phyloP scores from a whole-genome alignment of 2,797 vertebrate genomes.

The Labroides dimidiatus region DNA sequence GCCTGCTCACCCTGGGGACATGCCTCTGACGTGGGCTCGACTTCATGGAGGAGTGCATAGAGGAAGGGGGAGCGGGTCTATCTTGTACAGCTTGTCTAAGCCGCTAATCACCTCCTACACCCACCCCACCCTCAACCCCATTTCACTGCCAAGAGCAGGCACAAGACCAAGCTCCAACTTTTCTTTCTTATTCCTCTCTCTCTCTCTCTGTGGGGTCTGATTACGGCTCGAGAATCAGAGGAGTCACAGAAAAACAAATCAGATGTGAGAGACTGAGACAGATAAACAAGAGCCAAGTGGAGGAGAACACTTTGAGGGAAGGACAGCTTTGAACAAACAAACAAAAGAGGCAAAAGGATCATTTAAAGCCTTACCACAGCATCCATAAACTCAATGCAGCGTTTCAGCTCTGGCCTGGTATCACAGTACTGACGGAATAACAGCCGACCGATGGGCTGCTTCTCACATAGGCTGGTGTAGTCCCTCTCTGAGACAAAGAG shows the following conservation, averaged over 20 bases:
- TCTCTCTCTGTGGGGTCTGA: constrained; percentile 18
- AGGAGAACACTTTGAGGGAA: not conserved
- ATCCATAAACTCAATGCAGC: constrained; percentile 92
- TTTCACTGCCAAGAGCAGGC: constrained; percentile 61
- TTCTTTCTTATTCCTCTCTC: constrained; percentile 21
- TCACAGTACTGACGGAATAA: constrained; percentile 95
- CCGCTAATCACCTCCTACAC: constrained; percentile 65
- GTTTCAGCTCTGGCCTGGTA: constrained; percentile 87
- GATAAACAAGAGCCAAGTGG: constrained; percentile 5
- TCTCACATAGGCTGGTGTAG: constrained; percentile 91
- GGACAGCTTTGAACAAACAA: not conserved
- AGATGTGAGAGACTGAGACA: constrained; percentile 24
- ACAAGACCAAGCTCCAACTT: constrained; percentile 38
- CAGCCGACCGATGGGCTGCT: constrained; percentile 93
- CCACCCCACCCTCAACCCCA: constrained; percentile 43
- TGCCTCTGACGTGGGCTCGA: constrained; percentile 77
- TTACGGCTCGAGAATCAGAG: constrained; percentile 29
- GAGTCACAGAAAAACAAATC: constrained; percentile 25
- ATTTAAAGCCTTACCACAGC: constrained; percentile 79
- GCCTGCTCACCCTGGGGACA: constrained; percentile 70
- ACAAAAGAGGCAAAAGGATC: not conserved
- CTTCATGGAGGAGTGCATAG: constrained; percentile 71
- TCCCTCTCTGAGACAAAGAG: constrained; percentile 85
- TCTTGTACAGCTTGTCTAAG: constrained; percentile 70
- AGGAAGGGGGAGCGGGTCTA: constrained; percentile 61